phyloP scores from a whole-genome alignment of 2,797 vertebrate genomes.

The Helostoma temminkii region DNA sequence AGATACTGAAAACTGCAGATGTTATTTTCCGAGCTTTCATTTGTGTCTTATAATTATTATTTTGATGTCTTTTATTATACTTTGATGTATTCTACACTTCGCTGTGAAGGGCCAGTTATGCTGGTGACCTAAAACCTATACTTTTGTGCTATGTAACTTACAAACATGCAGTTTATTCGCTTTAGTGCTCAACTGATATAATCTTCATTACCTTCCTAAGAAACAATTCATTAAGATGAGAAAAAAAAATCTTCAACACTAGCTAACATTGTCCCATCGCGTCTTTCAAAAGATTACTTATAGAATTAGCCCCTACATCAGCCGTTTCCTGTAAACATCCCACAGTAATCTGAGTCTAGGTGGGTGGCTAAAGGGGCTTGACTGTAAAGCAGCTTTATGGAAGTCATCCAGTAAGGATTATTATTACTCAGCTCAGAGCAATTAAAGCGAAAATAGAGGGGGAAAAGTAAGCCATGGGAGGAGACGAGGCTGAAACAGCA shows the following conservation, averaged over 20 bases:
- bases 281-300: slow-evolving; percentile 33
- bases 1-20: slow-evolving; percentile 2
- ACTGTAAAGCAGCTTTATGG: slow-evolving; percentile 74
- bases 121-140: background rate
- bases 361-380: slow-evolving; percentile 70
- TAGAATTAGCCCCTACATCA: slow-evolving; percentile 46
- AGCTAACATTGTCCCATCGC: slow-evolving; percentile 41
- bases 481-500: slow-evolving; percentile 47
- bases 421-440: slow-evolving; percentile 67
- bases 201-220: background rate
- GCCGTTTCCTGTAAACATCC: slow-evolving; percentile 61
- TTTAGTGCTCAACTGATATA: slow-evolving; percentile 3
- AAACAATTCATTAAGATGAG: background rate
- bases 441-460: slow-evolving; percentile 54
- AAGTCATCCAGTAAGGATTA: slow-evolving; percentile 80
- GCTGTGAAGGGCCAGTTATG: background rate
- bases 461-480: slow-evolving; percentile 44
- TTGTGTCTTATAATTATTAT: background rate
- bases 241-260: background rate
- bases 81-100: background rate
- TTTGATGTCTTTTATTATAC: background rate
- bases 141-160: background rate
- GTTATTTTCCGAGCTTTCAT: slow-evolving; percentile 14
- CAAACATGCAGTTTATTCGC: background rate
- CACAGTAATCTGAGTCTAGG: slow-evolving; percentile 65